phyloP scores from a whole-genome alignment of 2,888 invertebrate genomes.

The Hydroisotoma schaefferi region DNA sequence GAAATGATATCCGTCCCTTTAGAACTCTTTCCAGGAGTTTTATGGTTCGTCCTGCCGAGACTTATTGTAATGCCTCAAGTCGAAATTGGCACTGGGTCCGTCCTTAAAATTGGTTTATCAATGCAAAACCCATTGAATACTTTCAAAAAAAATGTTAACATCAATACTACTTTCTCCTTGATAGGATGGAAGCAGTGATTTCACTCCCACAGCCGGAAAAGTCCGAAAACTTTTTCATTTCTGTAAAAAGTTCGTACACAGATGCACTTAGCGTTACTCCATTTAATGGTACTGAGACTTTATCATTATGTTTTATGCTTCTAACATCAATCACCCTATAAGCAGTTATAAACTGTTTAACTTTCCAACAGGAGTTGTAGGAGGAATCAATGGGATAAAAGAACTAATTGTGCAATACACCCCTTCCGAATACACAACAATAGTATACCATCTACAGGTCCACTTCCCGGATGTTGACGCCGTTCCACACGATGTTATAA shows the following conservation, averaged over 20 bases:
- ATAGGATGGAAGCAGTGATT: background rate
- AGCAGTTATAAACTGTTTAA: too few species aligned
- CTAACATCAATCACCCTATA: too few species aligned
- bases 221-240: background rate
- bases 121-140: too few species aligned
- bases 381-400: background rate
- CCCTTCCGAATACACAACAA: background rate
- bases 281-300: background rate
- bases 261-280: background rate
- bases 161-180: background rate
- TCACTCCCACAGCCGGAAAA: background rate
- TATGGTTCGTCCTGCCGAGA: background rate
- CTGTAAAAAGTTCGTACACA: background rate
- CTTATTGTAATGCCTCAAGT: background rate
- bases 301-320: too few species aligned
- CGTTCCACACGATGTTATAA: background rate
- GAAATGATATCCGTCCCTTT: background rate
- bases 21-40: background rate
- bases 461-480: conserved; percentile 3
- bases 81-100: background rate
- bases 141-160: background rate
- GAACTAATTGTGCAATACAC: background rate
- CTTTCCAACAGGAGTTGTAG: too few species aligned
- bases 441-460: background rate
- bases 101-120: too few species aligned